Percentiles rank a stretch among this genome's conserved stretches.
Evolutionary conservation across 2,113 vertebrate species (phyloP).

Genomic region (Zosterops pallidus): DNA sequence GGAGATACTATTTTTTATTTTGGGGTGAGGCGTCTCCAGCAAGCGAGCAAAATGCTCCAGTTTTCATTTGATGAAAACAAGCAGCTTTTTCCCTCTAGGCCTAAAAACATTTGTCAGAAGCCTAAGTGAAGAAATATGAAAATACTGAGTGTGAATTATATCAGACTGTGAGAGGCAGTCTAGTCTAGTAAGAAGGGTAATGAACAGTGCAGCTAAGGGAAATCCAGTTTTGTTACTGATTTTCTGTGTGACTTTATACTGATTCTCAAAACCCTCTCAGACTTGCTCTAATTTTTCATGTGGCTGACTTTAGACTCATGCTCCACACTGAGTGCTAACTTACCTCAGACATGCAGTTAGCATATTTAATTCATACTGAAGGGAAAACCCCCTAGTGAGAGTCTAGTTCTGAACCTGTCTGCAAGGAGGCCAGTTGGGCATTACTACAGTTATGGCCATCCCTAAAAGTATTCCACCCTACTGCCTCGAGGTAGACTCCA

Average conservation of each 20-base stretch:
- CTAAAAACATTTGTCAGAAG: constrained; percentile 46
- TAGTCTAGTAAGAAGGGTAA: constrained; percentile 50
- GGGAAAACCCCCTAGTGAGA: not conserved
- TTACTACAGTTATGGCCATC: not conserved
- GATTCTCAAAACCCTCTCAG: not conserved
- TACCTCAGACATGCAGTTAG: not conserved
- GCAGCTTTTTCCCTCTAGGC: constrained; percentile 47
- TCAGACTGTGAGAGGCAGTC: constrained; percentile 39
- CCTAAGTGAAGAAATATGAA: constrained; percentile 29
- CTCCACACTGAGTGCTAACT: not conserved
- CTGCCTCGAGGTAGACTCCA: not conserved
- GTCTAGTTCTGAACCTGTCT: not conserved
- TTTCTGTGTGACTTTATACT: not conserved
- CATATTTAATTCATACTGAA: not conserved
- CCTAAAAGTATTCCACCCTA: not conserved
- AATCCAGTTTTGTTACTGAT: not conserved
- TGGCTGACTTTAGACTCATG: not conserved
- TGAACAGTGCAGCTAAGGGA: not conserved
- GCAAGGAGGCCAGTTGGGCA: not conserved
- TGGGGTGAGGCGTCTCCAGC: not conserved
- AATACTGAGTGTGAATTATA: constrained; percentile 29
- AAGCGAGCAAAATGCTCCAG: not conserved
- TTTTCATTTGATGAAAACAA: constrained; percentile 33
- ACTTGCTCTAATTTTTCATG: not conserved
- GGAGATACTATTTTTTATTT: constrained; percentile 16